phyloP scores from a whole-genome alignment of 2,888 invertebrate species.

The Pelosia muscerda region DNA sequence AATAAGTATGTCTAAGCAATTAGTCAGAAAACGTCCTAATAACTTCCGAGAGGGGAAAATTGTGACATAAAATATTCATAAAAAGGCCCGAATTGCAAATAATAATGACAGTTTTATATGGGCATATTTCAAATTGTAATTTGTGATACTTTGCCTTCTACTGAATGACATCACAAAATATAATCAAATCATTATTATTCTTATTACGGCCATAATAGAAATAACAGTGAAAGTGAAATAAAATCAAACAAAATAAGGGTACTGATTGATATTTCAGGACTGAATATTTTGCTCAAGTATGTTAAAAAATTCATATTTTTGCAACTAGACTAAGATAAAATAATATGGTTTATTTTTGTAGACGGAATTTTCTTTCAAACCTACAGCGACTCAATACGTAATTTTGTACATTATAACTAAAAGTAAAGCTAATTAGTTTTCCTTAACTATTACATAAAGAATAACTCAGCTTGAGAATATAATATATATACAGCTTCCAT shows the following conservation, averaged over 20 bases:
- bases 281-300: conserved; percentile 4
- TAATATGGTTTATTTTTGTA: not conserved
- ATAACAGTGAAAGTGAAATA: not conserved
- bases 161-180: not conserved
- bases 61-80: conserved; percentile 18
- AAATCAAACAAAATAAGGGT: not conserved
- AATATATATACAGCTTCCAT: too few species aligned
- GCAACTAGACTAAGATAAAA: not conserved
- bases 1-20: conserved; percentile 88
- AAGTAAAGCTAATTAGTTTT: too few species aligned
- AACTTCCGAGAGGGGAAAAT: conserved; percentile 64
- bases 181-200: not conserved
- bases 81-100: not conserved
- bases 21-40: conserved; percentile 72
- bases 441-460: too few species aligned
- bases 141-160: not conserved
- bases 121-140: not conserved
- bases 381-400: too few species aligned
- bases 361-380: too few species aligned
- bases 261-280: not conserved
- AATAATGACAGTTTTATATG: not conserved
- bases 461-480: too few species aligned
- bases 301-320: too few species aligned
- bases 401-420: too few species aligned
- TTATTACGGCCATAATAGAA: not conserved